Percentiles rank a stretch among this genome's conserved stretches.
These are phyloP conservation scores for Verasper variegatus DNA, from an alignment of 2,113 vertebrate species.

Conservation along the genomic window DNA sequence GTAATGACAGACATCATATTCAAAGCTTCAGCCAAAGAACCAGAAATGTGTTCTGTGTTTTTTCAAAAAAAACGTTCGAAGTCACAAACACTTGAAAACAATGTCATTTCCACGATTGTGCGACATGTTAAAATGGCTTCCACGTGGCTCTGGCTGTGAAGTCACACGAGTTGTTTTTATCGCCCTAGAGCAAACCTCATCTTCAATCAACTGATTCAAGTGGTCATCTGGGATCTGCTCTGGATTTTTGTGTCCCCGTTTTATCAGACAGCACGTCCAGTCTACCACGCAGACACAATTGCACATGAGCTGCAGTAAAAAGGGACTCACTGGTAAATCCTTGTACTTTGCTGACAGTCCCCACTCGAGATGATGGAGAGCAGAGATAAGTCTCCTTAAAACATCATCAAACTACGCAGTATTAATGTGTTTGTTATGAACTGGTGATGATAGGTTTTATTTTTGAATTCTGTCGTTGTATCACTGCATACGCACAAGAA, in stretches of 20 bases:
- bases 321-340: neutral
- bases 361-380: too few species aligned
- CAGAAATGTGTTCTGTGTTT: neutral
- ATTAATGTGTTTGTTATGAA: too few species aligned
- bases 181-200: neutral
- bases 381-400: too few species aligned
- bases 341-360: neutral
- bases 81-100: neutral
- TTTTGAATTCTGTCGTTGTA: too few species aligned
- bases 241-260: neutral
- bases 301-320: neutral
- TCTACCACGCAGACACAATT: too few species aligned
- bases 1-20: neutral
- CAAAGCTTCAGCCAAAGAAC: neutral
- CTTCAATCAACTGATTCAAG: neutral
- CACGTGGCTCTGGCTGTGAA: conserved; percentile 6
- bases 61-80: neutral
- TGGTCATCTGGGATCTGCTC: neutral
- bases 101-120: neutral
- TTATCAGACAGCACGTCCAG: too few species aligned
- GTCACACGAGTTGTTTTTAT: neutral
- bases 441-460: too few species aligned
- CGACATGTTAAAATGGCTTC: neutral
- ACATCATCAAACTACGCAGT: too few species aligned
- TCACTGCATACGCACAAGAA: neutral